Evolutionary conservation across 2,113 vertebrate species (phyloP).

Genomic region (Platichthys flesus): DNA sequence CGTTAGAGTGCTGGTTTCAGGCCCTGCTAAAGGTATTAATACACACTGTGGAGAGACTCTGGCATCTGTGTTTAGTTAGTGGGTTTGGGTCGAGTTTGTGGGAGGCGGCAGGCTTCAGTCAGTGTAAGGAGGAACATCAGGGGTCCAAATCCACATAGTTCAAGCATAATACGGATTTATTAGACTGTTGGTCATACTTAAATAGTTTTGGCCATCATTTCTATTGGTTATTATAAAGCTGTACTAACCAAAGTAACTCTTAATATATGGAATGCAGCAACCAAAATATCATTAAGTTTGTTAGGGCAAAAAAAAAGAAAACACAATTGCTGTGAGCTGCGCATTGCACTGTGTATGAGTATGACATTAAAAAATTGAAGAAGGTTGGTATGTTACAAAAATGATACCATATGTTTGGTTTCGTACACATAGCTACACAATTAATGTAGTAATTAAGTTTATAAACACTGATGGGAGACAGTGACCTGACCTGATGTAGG

Average conservation of each 20-base stretch:
- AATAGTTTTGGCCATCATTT: neutral
- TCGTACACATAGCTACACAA: too few relatives aligned
- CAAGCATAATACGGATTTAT: conserved; percentile 52
- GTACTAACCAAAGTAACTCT: neutral
- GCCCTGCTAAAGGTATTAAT: conserved; percentile 44
- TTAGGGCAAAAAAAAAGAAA: neutral
- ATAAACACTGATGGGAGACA: too few relatives aligned
- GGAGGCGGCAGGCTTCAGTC: conserved; percentile 43
- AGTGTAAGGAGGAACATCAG: conserved; percentile 41
- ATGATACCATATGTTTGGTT: too few relatives aligned
- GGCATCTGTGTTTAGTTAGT: conserved; percentile 68
- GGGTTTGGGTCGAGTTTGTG: conserved; percentile 42
- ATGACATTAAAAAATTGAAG: too few relatives aligned
- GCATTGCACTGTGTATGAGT: too few relatives aligned
- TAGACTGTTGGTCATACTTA: conserved; percentile 36
- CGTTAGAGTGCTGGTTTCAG: conserved; percentile 9
- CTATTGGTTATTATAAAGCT: conserved; percentile 11
- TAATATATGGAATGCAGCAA: conserved; percentile 15
- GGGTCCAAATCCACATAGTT: conserved; percentile 55
- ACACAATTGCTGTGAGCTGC: neutral
- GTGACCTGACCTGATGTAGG: too few relatives aligned
- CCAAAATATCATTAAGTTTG: neutral
- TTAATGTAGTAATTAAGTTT: too few relatives aligned
- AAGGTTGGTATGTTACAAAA: too few relatives aligned
- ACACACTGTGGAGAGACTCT: conserved; percentile 14